Conservation (phyloP, 2,888 invertebrate species). For the Agonopterix heracliana region DNA sequence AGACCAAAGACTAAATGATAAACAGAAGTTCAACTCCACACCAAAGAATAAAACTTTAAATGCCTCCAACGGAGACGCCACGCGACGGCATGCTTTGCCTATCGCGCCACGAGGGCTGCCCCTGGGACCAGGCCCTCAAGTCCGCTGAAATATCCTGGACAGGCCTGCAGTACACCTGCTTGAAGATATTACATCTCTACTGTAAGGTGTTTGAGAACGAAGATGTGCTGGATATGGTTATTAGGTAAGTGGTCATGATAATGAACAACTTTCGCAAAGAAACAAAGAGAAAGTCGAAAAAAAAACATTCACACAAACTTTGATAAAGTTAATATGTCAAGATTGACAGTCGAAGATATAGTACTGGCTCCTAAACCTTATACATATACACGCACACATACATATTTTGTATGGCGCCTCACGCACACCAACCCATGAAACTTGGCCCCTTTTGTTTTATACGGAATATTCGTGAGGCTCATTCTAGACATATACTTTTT, state of each 20-base stretch:
- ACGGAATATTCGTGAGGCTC: too few relatives aligned
- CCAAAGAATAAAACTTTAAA: conserved; percentile 31
- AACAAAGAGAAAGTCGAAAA: too few relatives aligned
- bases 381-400: too few relatives aligned
- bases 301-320: too few relatives aligned
- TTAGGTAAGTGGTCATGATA: conserved; percentile 80
- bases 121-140: conserved; percentile 75
- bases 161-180: conserved; percentile 88
- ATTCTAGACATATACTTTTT: too few relatives aligned
- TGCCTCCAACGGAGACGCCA: conserved; percentile 67
- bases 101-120: conserved; percentile 78
- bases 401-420: too few relatives aligned
- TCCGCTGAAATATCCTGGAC: conserved; percentile 82
- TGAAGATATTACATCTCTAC: conserved; percentile 88
- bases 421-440: too few relatives aligned
- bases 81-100: conserved; percentile 77
- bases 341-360: too few relatives aligned
- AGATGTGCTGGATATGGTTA: conserved; percentile 86
- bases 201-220: conserved; percentile 91
- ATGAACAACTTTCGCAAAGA: too few relatives aligned
- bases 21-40: background rate
- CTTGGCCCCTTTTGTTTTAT: too few relatives aligned
- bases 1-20: conserved; percentile 1
- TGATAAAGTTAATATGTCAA: too few relatives aligned
- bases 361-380: too few relatives aligned